These are phyloP conservation scores for Acanthoscelides obtectus DNA, from an alignment of 2,888 invertebrate species.

Conservation along the genomic window DNA sequence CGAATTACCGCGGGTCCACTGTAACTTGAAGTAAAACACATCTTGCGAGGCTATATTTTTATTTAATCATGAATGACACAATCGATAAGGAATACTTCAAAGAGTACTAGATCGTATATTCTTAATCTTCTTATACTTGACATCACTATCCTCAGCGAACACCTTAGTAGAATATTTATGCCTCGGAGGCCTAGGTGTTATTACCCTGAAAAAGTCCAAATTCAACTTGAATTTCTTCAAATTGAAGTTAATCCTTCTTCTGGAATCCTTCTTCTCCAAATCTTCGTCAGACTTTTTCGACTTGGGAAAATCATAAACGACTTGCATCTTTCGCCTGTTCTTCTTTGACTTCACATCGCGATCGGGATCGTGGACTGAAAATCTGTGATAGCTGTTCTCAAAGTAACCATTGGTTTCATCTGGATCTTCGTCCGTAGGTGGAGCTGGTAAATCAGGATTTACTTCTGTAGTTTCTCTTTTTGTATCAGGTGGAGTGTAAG, in stretches of 20 bases:
- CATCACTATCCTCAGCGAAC: constrained; percentile 8
- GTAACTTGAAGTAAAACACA: no score
- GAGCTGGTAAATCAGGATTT: neutral
- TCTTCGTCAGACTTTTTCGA: neutral
- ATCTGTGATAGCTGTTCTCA: neutral
- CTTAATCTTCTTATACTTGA: constrained; percentile 17
- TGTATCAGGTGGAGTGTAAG: constrained; percentile 8
- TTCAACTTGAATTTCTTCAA: constrained; percentile 17
- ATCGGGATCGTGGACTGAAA: neutral
- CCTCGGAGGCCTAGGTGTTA: constrained; percentile 7
- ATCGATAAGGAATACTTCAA: constrained; percentile 1
- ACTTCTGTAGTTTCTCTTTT: neutral
- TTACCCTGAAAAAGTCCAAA: constrained; percentile 12
- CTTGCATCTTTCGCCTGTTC: neutral
- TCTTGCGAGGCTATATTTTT: neutral
- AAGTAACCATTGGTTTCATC: neutral
- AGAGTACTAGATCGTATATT: constrained; percentile 12
- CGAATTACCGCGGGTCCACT: no score
- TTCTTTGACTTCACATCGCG: neutral
- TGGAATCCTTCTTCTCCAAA: constrained; percentile 1
- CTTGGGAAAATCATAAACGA: neutral
- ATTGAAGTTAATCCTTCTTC: constrained; percentile 11
- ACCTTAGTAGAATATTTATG: constrained; percentile 5
- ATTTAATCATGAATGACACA: neutral
- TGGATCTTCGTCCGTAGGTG: neutral